These are phyloP conservation scores for Trachelus iudaicus DNA, from an alignment of 2,888 invertebrate genomes.

Conservation along the genomic window DNA sequence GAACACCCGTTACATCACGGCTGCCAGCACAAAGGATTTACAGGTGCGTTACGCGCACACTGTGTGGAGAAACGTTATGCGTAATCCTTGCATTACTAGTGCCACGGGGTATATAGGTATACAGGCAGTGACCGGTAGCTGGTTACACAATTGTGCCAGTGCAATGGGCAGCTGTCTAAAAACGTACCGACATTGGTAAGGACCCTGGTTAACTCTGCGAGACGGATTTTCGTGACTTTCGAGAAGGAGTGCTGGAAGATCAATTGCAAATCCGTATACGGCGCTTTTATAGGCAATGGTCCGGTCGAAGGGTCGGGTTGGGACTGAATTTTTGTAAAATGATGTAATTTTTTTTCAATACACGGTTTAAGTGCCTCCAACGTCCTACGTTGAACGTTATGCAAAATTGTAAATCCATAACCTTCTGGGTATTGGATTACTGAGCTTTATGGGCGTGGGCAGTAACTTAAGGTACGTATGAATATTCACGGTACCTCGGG, in stretches of 20 bases:
- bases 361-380: neutral
- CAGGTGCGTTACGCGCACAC: neutral
- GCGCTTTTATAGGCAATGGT: too few species aligned
- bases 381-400: neutral
- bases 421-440: slow-evolving; percentile 4
- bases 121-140: neutral
- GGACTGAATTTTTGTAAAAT: neutral
- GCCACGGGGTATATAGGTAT: neutral
- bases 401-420: slow-evolving; percentile 6
- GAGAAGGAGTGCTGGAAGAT: neutral
- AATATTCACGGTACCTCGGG: slow-evolving; percentile 7
- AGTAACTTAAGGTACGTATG: slow-evolving; percentile 10
- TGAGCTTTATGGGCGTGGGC: neutral
- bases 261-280: neutral
- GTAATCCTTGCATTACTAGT: neutral
- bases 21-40: neutral
- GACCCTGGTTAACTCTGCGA: neutral
- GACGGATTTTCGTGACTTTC: neutral
- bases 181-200: neutral
- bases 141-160: neutral
- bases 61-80: neutral
- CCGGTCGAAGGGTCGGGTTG: too few species aligned
- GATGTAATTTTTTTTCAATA: neutral
- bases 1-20: neutral
- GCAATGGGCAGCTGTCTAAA: neutral